phyloP scores from a whole-genome alignment of 2,888 invertebrate species.

The Meliscaeva auricollis region DNA sequence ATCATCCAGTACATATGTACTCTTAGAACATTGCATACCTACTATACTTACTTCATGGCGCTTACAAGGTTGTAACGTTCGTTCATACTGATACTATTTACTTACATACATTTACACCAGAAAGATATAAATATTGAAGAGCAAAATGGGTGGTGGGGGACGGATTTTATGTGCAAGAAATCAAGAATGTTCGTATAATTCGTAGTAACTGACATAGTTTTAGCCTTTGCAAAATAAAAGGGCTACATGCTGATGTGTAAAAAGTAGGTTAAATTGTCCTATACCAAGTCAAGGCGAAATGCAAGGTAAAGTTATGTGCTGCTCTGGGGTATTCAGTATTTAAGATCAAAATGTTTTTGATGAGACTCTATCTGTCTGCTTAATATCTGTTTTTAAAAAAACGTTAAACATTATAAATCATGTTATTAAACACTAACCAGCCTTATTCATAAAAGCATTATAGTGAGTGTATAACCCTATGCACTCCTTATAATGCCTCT shows the following conservation, averaged over 20 bases:
- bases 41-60: slow-evolving; percentile 66
- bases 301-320: slow-evolving; percentile 1
- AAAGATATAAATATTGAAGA: slow-evolving; percentile 37
- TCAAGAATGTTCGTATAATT: slow-evolving; percentile 27
- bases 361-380: no score
- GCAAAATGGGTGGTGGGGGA: slow-evolving; percentile 32
- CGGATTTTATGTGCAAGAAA: slow-evolving; percentile 13
- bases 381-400: no score
- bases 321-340: background rate
- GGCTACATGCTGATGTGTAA: slow-evolving; percentile 38
- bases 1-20: slow-evolving; percentile 24
- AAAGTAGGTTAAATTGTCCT: slow-evolving; percentile 64
- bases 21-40: slow-evolving; percentile 25
- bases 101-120: slow-evolving; percentile 28
- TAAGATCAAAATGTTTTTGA: slow-evolving; percentile 6
- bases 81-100: background rate
- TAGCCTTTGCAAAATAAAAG: slow-evolving; percentile 22
- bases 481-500: no score
- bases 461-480: no score
- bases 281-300: slow-evolving; percentile 70
- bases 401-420: no score
- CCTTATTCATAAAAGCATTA: no score
- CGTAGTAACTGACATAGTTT: slow-evolving; percentile 69
- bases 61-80: slow-evolving; percentile 68
- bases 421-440: no score